Conservation (phyloP, 2,113 vertebrate genomes). For the Grantiella picta region DNA sequence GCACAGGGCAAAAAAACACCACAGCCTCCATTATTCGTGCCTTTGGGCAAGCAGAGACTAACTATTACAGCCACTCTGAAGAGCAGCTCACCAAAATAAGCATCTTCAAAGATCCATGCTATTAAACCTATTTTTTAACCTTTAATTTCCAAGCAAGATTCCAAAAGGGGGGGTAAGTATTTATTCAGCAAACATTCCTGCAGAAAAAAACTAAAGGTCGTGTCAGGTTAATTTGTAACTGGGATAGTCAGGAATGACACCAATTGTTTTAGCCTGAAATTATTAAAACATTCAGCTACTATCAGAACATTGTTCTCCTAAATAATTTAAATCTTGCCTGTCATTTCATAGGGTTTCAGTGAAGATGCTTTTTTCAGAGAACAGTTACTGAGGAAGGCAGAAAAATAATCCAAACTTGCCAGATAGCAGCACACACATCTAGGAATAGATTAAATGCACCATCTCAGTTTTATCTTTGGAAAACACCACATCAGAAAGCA, state of each 20-base stretch:
- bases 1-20: not conserved
- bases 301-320: not conserved
- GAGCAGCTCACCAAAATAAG: not conserved
- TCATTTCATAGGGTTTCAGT: not conserved
- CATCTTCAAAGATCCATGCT: not conserved
- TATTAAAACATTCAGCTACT: not conserved
- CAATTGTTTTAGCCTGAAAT: not conserved
- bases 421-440: not conserved
- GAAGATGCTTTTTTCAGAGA: not conserved
- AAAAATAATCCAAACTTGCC: not conserved
- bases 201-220: not conserved
- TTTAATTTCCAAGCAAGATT: not conserved
- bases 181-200: slow-evolving; percentile 25
- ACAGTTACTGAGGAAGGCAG: not conserved
- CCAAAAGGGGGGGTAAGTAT: not conserved
- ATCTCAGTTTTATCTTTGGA: not conserved
- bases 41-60: not conserved
- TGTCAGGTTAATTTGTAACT: slow-evolving; percentile 47
- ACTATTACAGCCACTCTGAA: not conserved
- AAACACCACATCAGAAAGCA: not conserved
- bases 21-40: not conserved
- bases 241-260: not conserved
- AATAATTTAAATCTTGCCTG: not conserved
- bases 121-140: not conserved
- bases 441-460: not conserved